Base-by-base conservation (phyloP, 2,888 invertebrate species). In the Ophonus ardosiacus region DNA sequence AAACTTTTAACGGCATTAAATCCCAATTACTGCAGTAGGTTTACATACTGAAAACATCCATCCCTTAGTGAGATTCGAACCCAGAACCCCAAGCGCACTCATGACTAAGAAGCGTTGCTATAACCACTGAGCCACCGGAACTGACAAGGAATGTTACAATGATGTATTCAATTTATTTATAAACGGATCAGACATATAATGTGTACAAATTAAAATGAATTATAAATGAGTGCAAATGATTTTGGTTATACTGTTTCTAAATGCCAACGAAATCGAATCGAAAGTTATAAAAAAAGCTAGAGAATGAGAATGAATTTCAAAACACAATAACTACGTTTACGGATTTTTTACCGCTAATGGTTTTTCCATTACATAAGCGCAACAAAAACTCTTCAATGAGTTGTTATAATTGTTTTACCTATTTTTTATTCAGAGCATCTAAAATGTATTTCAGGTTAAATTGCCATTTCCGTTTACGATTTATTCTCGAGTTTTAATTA, bases 341-440 rank as follows among this genome's bases (percentile, higher is more conserved):
- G 74, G 40, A 51, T 57, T 56, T 78, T 78, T 78, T 78, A 57
- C 59, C 57, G 57, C 57, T 78, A 59, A 81, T 65, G 65, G 65
- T 43, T 81, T 65, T 81, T 51, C 65, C 63, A 81, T 81, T 81
- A 81, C 43, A 81, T 43, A 43, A 81, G 65, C 81, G 65, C n/a
- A 71, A 80, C 80, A 81, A 81, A 65, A 68, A 71, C 71, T 81
- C 68, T 68, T 56, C 51, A 81, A 81, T 68, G 81, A 81, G 71
- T 81, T 81, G 68, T 24, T 51, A 68, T 71, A 81, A 81, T 81
- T 81, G 81, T 71, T 81, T 68, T 68, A 68, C 56, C 71, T 81
- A 43, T 65, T 81, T 68, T 65, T 65, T 65, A 61, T 81, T 61
- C 56, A 6, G 63, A n/a, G 17, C 80, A 43, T 61, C 61, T 80